A percentile compares a stretch with the other conserved stretches of the same genome.
Conservation (phyloP, 2,797 vertebrate species). For the Sparidentex hasta region DNA sequence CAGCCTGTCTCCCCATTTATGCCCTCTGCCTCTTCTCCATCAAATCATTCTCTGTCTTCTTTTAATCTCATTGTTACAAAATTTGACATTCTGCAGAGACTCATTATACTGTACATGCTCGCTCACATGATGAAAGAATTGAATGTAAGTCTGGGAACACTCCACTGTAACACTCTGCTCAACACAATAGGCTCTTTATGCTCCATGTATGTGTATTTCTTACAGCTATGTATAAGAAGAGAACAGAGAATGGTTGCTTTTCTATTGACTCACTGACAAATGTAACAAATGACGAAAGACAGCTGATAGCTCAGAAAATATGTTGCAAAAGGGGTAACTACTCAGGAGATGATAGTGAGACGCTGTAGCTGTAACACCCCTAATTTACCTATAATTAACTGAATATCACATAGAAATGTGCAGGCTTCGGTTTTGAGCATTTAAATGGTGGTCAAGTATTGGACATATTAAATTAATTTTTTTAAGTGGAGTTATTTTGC, state of each 20-base stretch:
- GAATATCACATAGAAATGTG: background rate
- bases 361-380: background rate
- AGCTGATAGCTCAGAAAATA: background rate
- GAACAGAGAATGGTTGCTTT: background rate
- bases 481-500: background rate
- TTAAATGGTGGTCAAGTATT: background rate
- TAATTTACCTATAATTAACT: background rate
- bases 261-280: background rate
- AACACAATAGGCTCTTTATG: conserved; percentile 29
- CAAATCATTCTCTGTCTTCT: background rate
- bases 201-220: conserved; percentile 10
- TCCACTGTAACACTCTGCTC: background rate
- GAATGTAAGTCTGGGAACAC: background rate
- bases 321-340: background rate
- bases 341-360: background rate
- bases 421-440: background rate
- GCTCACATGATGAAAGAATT: conserved; percentile 21
- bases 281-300: background rate
- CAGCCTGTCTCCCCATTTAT: background rate
- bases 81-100: background rate
- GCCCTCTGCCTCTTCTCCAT: background rate
- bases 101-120: background rate
- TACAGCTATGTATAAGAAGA: background rate
- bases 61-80: background rate
- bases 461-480: background rate